phyloP scores from a whole-genome alignment of 2,888 invertebrate species.

The Apoderus coryli region DNA sequence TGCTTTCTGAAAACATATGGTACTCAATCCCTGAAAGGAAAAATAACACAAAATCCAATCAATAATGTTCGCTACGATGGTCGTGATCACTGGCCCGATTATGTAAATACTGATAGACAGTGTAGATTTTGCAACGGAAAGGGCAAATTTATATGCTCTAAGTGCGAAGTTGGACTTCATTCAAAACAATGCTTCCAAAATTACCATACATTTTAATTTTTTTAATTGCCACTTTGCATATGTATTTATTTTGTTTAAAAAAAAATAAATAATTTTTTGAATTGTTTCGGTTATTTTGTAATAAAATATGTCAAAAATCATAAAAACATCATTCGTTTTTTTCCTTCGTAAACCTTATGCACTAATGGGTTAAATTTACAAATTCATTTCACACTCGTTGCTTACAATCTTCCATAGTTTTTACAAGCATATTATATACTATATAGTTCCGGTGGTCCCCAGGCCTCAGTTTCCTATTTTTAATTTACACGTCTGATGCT shows the following conservation, averaged over 20 bases:
- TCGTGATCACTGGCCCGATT: conserved; percentile 2
- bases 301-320: conserved; percentile 3
- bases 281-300: neutral
- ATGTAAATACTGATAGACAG: conserved; percentile 1
- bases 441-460: too few relatives aligned
- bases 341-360: conserved; percentile 2
- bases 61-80: conserved; percentile 2
- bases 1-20: conserved; percentile 2
- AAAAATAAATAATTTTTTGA: conserved; percentile 1
- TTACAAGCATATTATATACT: too few relatives aligned
- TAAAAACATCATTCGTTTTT: neutral
- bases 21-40: conserved; percentile 1
- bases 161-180: conserved; percentile 1
- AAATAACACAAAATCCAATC: conserved; percentile 2
- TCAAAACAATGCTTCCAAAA: conserved; percentile 1
- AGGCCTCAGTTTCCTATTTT: too few relatives aligned
- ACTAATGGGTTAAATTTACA: conserved; percentile 3
- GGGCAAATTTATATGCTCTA: conserved; percentile 2
- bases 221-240: neutral
- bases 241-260: neutral
- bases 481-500: too few relatives aligned
- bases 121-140: conserved; percentile 1
- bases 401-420: too few relatives aligned
- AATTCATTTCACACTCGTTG: too few relatives aligned
- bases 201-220: conserved; percentile 3